Evolutionary conservation across 2,797 vertebrate genomes (phyloP), one percentile per base, ranked within the genome.

Genomic region (Microctenopoma stevenorrisi): DNA sequence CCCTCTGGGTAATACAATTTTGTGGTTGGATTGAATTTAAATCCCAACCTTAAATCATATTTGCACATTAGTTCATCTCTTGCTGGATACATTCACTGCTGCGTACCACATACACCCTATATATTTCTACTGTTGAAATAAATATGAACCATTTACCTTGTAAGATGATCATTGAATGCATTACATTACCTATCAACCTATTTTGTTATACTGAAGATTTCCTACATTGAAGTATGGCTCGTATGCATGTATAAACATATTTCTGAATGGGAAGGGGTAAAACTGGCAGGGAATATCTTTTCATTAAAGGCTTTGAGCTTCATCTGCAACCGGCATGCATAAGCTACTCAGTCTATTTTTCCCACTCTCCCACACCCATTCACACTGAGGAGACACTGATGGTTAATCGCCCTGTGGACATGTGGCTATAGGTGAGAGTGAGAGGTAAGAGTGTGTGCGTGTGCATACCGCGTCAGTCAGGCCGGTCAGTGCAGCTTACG

Each of bases 371-470:
- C 48, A 58, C 71, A 56, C 38, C 46, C 76, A 54, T 15, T 60
- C 67, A 74, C 71, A 89, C 83, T 86, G 78, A 85, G 80, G 82
- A 82, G 65, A 79, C 82, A 88, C 88, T 88, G 88, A 90, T 82
- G 74, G 76, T 73, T 75, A 75, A 84, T 81, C 63, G 71, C 81
- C 82, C 68, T 0, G 16, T 65, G 81, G 76, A 80, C 71, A 81
- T 73, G 74, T 70, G 79, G 68, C 72, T 78, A 58, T 75, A 84
- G 71, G 82, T 88, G 62, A 66, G 80, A 26, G 72, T 70, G 69
- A 63, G 47, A 48, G 49, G 57, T 51, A 47, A 38, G 26, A 15
- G 64, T 49, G n/a, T 51, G 50, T 42, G 49, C 51, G 54, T 46
- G 59, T 54, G 62, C 51, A 35, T 2, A 35, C 53, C 68, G 76